Evolutionary conservation across 1,140 invertebrate genomes (phyloP).

Genomic region (Delia radicum): DNA sequence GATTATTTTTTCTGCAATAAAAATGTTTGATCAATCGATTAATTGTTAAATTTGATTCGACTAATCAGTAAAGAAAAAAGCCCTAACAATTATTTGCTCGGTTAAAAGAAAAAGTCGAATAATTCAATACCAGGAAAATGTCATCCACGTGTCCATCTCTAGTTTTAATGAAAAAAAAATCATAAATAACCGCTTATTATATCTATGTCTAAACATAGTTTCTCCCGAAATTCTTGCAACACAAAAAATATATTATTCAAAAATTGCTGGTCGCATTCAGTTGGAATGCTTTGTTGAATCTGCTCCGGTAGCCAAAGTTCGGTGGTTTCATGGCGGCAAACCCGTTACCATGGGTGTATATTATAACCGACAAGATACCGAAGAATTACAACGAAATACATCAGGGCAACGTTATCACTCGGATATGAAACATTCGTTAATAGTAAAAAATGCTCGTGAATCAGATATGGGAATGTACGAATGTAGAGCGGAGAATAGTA

Average conservation of each 20-base stretch:
- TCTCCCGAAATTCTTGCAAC: conserved; percentile 67
- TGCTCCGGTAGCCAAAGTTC: conserved; percentile 66
- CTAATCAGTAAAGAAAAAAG: too few relatives aligned
- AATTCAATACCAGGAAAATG: too few relatives aligned
- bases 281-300: conserved; percentile 69
- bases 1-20: too few relatives aligned
- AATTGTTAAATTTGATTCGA: too few relatives aligned
- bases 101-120: too few relatives aligned
- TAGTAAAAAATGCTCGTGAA: conserved; percentile 68
- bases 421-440: conserved; percentile 61
- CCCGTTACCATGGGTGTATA: conserved; percentile 61
- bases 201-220: conserved; percentile 61
- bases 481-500: conserved; percentile 72
- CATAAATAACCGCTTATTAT: neutral
- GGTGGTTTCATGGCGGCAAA: conserved; percentile 63
- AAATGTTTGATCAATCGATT: too few relatives aligned
- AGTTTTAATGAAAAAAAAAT: too few relatives aligned
- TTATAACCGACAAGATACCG: conserved; percentile 55
- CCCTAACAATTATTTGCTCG: too few relatives aligned
- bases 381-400: conserved; percentile 37
- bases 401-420: conserved; percentile 39
- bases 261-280: conserved; percentile 66
- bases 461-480: conserved; percentile 76
- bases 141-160: too few relatives aligned
- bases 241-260: conserved; percentile 70